Evolutionary conservation across 2,797 vertebrate genomes (phyloP), one percentile per base, ranked within the genome.

Genomic region (Zenarchopterus dispar): DNA sequence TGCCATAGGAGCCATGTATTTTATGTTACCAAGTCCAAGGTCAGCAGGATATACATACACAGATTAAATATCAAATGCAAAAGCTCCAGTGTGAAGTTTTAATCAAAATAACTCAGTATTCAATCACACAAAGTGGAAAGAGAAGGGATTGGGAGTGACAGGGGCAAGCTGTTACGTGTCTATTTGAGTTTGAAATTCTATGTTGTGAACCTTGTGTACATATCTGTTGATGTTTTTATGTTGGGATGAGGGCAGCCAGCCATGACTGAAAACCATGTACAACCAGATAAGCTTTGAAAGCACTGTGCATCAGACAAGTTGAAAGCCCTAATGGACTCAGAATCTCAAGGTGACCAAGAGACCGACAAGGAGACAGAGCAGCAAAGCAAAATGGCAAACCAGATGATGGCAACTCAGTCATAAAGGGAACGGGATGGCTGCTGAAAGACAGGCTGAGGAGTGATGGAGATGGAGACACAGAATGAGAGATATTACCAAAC

Each of bases 251-350:
- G 63, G 56, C 10, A 45, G 24, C 10, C 67, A 77, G 65, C 45
- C 62, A 41, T 45, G 77, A 67, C 73, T 82, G 75, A 79, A 81
- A 73, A 66, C 72, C 65, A 81, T 67, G 66, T 68, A 72, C 76
- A 77, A 22, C 17, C 22, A 47, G 56, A 58, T 59, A 72, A 68
- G 69, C 74, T 65, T 49, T 78, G 75, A 82, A 80, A 86, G 80
- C 78, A 43, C 23, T 15, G 55, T n/a, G 63, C 63, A 67, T 76
- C 42, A 55, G 62, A 72, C 69, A 75, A 63, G 61, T 71, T 80
- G 69, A 89, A 86, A 84, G 85, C 72, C 77, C 78, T 88, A 85
- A 88, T 89, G 87, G 83, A 85, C 80, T 84, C 61, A 56, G 57
- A 75, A 64, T 73, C 62, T 84, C 73, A 84, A 87, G 88, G 80